A percentile compares a stretch with the other conserved stretches of the same genome.
Evolutionary conservation across 2,113 vertebrate species (phyloP).

Genomic region (Nansenia antarctica): DNA sequence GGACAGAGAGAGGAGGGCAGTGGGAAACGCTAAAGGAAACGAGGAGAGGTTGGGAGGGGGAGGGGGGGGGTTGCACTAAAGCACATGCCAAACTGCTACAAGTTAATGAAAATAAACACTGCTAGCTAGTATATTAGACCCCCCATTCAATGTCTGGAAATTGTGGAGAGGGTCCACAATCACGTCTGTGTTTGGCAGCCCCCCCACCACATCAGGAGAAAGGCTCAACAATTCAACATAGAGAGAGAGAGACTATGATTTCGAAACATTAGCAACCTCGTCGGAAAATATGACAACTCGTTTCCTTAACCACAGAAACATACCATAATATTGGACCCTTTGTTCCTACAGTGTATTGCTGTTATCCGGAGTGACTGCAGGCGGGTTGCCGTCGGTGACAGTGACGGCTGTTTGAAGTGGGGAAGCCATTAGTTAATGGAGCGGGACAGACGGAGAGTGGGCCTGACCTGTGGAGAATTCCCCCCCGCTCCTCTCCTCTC

Average conservation of each 20-base stretch:
- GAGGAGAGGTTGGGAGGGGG: too few relatives aligned
- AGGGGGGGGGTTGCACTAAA: too few relatives aligned
- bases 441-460: background rate
- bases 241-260: background rate
- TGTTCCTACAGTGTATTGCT: background rate
- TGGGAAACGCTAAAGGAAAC: conserved; percentile 1
- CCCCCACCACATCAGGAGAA: background rate
- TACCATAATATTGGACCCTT: background rate
- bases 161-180: background rate
- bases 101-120: conserved; percentile 13
- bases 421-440: conserved; percentile 12
- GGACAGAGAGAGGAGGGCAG: background rate
- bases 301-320: background rate
- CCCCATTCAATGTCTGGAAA: background rate
- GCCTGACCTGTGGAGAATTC: background rate
- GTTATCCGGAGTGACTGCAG: too few relatives aligned
- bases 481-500: background rate
- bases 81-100: background rate
- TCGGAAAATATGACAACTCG: background rate
- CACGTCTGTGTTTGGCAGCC: background rate
- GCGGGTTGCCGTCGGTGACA: background rate
- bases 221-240: background rate
- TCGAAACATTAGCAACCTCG: background rate
- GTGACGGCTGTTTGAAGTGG: conserved; percentile 3
- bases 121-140: too few relatives aligned